Conservation (phyloP, 2,113 vertebrate species). For the Typhlomys cinereus region DNA sequence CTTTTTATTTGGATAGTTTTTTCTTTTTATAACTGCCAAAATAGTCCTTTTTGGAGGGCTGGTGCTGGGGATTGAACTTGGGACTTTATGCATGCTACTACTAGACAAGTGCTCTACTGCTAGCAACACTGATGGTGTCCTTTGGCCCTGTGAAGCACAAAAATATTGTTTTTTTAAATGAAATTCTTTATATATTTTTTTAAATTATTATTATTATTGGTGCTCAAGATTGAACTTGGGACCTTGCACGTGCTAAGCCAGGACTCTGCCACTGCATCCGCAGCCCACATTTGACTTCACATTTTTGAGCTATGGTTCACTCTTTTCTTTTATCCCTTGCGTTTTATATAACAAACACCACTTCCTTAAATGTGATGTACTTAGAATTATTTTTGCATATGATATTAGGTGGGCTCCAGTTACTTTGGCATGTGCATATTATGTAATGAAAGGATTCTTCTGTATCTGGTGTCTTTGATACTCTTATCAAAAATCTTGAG, state of each 20-base stretch:
- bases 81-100: too few species aligned
- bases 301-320: neutral
- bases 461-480: neutral
- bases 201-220: too few species aligned
- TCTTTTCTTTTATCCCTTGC: neutral
- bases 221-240: neutral
- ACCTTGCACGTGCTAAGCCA: neutral
- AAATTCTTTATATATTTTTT: neutral
- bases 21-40: neutral
- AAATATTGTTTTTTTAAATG: neutral
- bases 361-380: neutral
- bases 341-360: constrained; percentile 36
- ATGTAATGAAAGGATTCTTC: neutral
- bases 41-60: neutral
- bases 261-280: too few species aligned
- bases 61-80: neutral
- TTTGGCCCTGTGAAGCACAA: neutral
- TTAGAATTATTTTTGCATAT: constrained; percentile 2
- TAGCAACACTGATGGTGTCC: neutral
- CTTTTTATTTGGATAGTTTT: neutral
- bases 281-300: too few species aligned
- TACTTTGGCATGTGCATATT: neutral
- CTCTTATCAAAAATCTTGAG: neutral
- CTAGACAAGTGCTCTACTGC: too few species aligned
- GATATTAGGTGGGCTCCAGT: neutral